Conservation (phyloP, 2,888 invertebrate genomes). For the Polymixis lichenea region DNA sequence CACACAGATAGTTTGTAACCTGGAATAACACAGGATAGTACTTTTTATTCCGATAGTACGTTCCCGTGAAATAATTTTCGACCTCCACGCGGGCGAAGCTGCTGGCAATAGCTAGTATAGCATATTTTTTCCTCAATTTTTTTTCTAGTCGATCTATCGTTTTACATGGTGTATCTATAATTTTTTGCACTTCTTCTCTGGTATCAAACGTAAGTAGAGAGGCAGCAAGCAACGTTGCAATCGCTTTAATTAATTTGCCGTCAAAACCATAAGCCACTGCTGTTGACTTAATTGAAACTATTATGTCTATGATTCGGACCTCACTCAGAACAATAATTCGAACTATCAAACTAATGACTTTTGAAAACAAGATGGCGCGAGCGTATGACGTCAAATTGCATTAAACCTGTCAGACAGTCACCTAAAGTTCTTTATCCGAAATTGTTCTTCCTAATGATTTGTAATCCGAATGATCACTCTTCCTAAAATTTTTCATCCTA, state of each 20-base stretch:
- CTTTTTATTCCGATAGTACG: no score
- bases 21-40: no score
- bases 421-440: no score
- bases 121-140: background rate
- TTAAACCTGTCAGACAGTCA: constrained; percentile 9
- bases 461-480: no score
- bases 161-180: background rate
- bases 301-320: background rate
- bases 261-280: background rate
- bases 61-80: no score
- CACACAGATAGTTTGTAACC: no score
- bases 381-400: background rate
- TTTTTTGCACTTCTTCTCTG: background rate
- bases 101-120: background rate
- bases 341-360: background rate
- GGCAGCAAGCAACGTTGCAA: background rate
- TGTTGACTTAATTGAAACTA: background rate
- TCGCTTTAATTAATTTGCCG: background rate
- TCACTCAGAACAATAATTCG: no score
- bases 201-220: background rate
- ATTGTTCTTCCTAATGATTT: no score
- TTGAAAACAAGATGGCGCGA: constrained; percentile 7
- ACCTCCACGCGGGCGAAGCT: no score
- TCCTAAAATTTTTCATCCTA: no score
- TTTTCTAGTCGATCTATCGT: background rate